Evolutionary conservation across 2,797 vertebrate genomes (phyloP).

Genomic region (Florisuga fusca): DNA sequence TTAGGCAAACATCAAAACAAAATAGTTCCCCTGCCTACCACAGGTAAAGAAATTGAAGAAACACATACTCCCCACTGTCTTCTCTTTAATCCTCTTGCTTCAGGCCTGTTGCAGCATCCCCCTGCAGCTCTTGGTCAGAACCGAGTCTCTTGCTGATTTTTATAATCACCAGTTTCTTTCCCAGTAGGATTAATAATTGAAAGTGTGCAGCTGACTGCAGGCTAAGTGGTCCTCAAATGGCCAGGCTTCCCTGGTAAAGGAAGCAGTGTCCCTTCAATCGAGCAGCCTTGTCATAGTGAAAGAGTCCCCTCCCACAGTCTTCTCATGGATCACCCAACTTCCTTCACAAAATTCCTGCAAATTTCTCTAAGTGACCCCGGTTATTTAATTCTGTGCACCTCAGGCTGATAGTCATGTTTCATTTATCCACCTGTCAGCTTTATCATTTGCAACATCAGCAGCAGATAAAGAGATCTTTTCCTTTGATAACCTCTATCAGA

Average conservation of each 20-base stretch:
- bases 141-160: constrained; percentile 1
- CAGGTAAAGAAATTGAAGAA: constrained; percentile 12
- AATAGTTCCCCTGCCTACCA: neutral
- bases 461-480: neutral
- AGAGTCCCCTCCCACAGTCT: neutral
- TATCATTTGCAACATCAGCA: neutral
- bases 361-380: neutral
- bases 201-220: neutral
- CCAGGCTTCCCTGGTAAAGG: neutral
- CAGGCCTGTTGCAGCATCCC: neutral
- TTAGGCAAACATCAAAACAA: neutral
- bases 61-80: neutral
- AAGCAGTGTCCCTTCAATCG: neutral
- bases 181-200: neutral
- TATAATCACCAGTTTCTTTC: neutral
- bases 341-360: neutral
- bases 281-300: neutral
- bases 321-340: neutral
- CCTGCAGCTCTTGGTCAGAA: neutral
- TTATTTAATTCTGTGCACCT: neutral
- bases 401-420: neutral
- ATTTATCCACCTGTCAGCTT: too few relatives aligned
- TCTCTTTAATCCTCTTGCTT: neutral
- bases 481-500: fast-evolving
- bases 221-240: neutral